Evolutionary conservation across 2,113 vertebrate species (phyloP).

Genomic region (Polypterus bichir): DNA sequence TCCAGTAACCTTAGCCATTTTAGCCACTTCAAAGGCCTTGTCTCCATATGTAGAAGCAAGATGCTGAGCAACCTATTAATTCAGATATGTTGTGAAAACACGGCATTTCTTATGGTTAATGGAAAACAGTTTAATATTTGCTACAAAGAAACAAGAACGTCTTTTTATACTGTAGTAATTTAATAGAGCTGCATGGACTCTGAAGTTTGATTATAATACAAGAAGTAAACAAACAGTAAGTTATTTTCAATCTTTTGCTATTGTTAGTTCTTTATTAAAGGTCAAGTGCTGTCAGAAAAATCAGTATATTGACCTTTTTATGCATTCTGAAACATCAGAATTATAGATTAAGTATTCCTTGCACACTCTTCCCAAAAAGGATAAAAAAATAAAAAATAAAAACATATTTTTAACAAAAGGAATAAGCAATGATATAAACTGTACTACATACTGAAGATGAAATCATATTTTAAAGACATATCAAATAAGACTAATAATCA

Average conservation of each 20-base stretch:
- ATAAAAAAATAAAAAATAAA: constrained; percentile 40
- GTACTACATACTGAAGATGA: not conserved
- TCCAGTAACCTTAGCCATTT: constrained; percentile 71
- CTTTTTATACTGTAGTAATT: constrained; percentile 10
- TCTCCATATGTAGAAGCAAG: constrained; percentile 59
- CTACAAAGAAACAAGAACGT: not conserved
- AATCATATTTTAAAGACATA: not conserved
- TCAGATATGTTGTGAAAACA: constrained; percentile 14
- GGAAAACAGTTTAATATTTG: not conserved
- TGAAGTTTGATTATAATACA: constrained; percentile 59
- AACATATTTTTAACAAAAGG: not conserved
- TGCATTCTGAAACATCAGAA: constrained; percentile 65
- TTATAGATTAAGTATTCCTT: constrained; percentile 52
- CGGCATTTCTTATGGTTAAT: not conserved
- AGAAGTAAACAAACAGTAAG: constrained; percentile 61
- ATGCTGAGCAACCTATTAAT: constrained; percentile 69
- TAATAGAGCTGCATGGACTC: constrained; percentile 41
- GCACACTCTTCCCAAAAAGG: constrained; percentile 35
- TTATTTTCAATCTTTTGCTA: constrained; percentile 70
- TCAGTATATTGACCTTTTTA: constrained; percentile 74
- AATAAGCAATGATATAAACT: not conserved
- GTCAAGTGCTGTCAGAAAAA: constrained; percentile 67
- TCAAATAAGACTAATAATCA: not conserved
- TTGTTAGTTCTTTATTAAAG: constrained; percentile 63
- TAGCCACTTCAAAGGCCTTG: constrained; percentile 76